A percentile compares a stretch with the other conserved stretches of the same genome.
Conservation (phyloP, 2,888 invertebrate species). For the Polyommatus icarus region DNA sequence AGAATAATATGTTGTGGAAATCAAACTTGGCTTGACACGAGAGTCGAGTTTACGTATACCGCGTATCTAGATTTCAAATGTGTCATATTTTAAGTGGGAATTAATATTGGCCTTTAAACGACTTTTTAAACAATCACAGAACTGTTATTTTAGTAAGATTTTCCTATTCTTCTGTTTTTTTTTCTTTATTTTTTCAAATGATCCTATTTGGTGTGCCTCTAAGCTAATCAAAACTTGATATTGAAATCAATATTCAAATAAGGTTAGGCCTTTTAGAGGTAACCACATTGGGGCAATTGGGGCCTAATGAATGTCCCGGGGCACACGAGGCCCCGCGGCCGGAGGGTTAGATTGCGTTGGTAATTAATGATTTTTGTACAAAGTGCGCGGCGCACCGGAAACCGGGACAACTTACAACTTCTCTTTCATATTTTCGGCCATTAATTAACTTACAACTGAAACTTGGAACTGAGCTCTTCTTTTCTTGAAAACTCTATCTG, state of each 20-base stretch:
- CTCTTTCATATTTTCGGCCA: constrained; percentile 22
- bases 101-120: too few relatives aligned
- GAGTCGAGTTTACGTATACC: too few relatives aligned
- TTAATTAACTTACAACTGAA: neutral
- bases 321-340: constrained; percentile 44
- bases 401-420: constrained; percentile 46
- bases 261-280: constrained; percentile 38
- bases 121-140: too few relatives aligned
- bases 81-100: too few relatives aligned
- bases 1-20: too few relatives aligned
- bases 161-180: neutral
- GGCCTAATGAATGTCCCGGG: constrained; percentile 49
- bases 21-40: too few relatives aligned
- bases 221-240: constrained; percentile 25
- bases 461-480: neutral
- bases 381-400: constrained; percentile 51
- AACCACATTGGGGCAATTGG: constrained; percentile 39
- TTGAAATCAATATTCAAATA: constrained; percentile 34
- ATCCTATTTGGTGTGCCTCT: neutral
- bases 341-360: constrained; percentile 54
- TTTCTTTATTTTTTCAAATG: too few relatives aligned
- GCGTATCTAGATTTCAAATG: too few relatives aligned
- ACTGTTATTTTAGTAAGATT: too few relatives aligned
- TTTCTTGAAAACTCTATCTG: neutral
- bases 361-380: constrained; percentile 75